Evolutionary conservation across 2,797 vertebrate species (phyloP).

Genomic region (Rachycentron canadum): DNA sequence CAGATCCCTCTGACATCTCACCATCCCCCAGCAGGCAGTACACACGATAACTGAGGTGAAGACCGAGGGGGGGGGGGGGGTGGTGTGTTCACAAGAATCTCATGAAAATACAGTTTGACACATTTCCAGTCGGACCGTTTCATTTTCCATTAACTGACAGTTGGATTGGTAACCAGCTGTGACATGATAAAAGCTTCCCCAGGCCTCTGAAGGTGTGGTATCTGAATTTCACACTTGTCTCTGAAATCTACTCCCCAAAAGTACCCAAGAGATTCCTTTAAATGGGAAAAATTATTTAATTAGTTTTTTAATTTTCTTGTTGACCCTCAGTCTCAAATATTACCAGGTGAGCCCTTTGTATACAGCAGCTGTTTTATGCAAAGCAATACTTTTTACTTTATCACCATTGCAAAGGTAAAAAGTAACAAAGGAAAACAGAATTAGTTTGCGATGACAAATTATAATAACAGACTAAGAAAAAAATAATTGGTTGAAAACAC

Average conservation of each 20-base stretch:
- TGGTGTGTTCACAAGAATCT: no score
- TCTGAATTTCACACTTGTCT: slow-evolving; percentile 54
- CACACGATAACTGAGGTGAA: slow-evolving; percentile 89
- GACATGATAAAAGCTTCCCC: slow-evolving; percentile 42
- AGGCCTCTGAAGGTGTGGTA: slow-evolving; percentile 32
- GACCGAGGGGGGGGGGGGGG: no score
- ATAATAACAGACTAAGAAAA: slow-evolving; percentile 7
- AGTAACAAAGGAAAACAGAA: neutral
- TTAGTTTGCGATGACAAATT: neutral
- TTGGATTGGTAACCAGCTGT: slow-evolving; percentile 41
- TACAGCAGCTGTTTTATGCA: neutral
- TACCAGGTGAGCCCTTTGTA: neutral
- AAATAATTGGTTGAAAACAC: slow-evolving; percentile 17
- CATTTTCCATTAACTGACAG: slow-evolving; percentile 49
- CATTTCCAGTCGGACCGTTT: slow-evolving; percentile 63
- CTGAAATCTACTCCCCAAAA: slow-evolving; percentile 8
- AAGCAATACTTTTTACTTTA: neutral
- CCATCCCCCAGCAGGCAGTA: slow-evolving; percentile 95
- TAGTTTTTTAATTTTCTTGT: no score
- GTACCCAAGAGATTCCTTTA: slow-evolving; percentile 6
- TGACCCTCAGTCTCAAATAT: neutral
- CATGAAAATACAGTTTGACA: slow-evolving; percentile 60
- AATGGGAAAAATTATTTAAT: neutral
- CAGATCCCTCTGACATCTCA: slow-evolving; percentile 94
- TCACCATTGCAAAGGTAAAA: neutral